These are phyloP conservation scores for Oligia fasciuncula DNA, from an alignment of 2,888 invertebrate genomes.

Conservation along the genomic window DNA sequence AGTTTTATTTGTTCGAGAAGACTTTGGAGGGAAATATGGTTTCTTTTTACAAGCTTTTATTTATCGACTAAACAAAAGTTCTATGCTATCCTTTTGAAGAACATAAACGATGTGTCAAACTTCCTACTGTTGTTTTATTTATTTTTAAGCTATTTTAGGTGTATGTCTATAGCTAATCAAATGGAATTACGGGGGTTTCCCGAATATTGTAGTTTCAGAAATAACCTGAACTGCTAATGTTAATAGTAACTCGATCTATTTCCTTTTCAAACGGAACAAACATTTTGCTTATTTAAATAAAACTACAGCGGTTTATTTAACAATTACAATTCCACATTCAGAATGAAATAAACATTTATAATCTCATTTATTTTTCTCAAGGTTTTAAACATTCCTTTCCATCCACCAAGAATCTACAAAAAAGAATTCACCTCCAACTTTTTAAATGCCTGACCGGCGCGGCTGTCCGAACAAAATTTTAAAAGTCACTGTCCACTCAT, in stretches of 20 bases:
- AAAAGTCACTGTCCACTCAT: not conserved
- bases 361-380: not conserved
- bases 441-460: no score
- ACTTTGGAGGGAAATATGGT: constrained; percentile 37
- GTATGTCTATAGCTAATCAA: not conserved
- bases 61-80: constrained; percentile 17
- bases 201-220: not conserved
- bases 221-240: not conserved
- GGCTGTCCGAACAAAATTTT: not conserved
- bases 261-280: not conserved
- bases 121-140: constrained; percentile 7
- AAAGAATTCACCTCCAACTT: not conserved
- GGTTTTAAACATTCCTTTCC: not conserved
- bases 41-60: constrained; percentile 13
- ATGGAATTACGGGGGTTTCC: not conserved
- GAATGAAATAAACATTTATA: not conserved
- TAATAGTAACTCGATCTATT: not conserved
- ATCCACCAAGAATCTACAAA: not conserved
- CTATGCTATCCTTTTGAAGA: constrained; percentile 1
- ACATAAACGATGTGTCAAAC: constrained; percentile 11
- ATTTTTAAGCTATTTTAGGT: not conserved
- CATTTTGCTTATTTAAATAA: not conserved
- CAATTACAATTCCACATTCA: not conserved
- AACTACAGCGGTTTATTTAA: not conserved
- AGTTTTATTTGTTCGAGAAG: constrained; percentile 49